Conservation (phyloP, 2,113 vertebrate genomes). For the Misgurnus anguillicaudatus region DNA sequence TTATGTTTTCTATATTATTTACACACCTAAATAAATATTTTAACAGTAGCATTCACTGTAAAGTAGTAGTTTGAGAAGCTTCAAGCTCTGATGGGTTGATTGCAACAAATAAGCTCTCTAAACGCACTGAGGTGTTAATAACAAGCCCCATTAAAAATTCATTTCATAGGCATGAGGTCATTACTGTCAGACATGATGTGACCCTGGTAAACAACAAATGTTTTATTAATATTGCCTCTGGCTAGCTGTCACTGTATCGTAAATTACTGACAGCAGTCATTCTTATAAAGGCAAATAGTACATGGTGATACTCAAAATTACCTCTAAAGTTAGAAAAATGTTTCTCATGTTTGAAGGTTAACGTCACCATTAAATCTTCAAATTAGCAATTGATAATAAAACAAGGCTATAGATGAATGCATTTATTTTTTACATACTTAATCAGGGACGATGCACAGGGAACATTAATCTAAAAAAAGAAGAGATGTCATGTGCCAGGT, state of each 20-base stretch:
- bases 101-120: neutral
- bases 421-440: too few species aligned
- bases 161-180: slow-evolving; percentile 17
- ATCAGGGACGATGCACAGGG: too few species aligned
- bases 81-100: neutral
- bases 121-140: neutral
- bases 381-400: neutral
- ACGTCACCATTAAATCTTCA: too few species aligned
- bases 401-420: too few species aligned
- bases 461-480: too few species aligned
- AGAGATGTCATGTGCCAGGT: too few species aligned
- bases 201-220: neutral
- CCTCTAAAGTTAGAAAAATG: neutral
- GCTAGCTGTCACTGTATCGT: slow-evolving; percentile 9
- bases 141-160: neutral
- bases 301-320: neutral
- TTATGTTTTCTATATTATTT: neutral
- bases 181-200: neutral
- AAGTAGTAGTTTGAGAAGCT: too few species aligned
- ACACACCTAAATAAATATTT: neutral
- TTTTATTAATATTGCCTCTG: neutral
- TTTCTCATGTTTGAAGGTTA: too few species aligned
- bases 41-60: too few species aligned
- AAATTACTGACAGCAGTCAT: neutral
- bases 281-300: neutral